Evolutionary conservation across 2,888 invertebrate genomes (phyloP).

Genomic region (Sesia bembeciformis): DNA sequence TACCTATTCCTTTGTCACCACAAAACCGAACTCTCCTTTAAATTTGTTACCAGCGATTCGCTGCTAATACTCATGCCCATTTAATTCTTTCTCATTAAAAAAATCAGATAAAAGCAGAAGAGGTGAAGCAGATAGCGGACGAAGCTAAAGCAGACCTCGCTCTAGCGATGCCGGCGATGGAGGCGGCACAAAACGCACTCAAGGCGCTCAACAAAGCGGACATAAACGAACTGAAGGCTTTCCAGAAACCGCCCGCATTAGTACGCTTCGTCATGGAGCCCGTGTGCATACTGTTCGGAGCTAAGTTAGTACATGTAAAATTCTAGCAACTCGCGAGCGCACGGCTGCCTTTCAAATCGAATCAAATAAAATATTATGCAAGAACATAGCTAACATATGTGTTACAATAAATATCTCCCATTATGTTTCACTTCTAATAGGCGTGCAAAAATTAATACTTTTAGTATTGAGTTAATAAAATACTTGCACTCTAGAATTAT

Average conservation of each 20-base stretch:
- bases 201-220: slow-evolving; percentile 91
- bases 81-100: background rate
- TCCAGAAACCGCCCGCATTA: slow-evolving; percentile 89
- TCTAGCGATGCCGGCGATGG: slow-evolving; percentile 89
- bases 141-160: slow-evolving; percentile 92
- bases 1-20: no score
- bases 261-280: slow-evolving; percentile 95
- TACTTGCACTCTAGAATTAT: no score
- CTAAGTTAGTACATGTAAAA: slow-evolving; percentile 76
- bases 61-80: background rate
- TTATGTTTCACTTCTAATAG: no score
- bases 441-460: no score
- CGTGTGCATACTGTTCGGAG: slow-evolving; percentile 86
- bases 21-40: no score
- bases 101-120: slow-evolving; percentile 83
- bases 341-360: no score
- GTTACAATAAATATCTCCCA: no score
- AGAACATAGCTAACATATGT: no score
- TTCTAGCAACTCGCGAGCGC: no score
- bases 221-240: slow-evolving; percentile 91
- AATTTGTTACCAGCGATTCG: no score
- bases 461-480: no score
- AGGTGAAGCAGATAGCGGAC: slow-evolving; percentile 87
- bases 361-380: no score
- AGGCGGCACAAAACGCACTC: slow-evolving; percentile 87